A percentile compares a stretch with the other conserved stretches of the same genome.
Conservation (phyloP, 1,140 invertebrate genomes). For the Galendromus occidentalis region DNA sequence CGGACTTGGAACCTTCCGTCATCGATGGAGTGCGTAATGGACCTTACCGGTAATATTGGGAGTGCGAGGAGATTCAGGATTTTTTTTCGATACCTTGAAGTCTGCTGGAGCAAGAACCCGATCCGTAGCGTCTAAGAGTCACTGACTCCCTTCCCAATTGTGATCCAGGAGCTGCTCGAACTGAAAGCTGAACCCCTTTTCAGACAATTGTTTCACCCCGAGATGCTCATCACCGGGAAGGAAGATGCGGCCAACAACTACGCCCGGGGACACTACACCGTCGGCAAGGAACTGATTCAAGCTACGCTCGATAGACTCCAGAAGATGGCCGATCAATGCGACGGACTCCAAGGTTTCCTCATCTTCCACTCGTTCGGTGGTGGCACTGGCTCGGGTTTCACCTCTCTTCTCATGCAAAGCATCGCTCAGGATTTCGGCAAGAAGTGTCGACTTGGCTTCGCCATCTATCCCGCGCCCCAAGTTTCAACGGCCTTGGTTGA, state of each 20-base stretch:
- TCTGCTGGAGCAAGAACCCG: no score
- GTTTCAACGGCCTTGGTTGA: slow-evolving; percentile 35
- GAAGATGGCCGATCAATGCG: slow-evolving; percentile 49
- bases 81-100: no score
- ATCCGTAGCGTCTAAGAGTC: no score
- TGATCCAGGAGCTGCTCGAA: no score
- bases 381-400: slow-evolving; percentile 39
- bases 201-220: slow-evolving; percentile 41
- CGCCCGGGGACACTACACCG: slow-evolving; percentile 26
- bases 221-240: slow-evolving; percentile 39
- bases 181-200: no score
- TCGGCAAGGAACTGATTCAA: slow-evolving; percentile 27
- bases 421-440: slow-evolving; percentile 31
- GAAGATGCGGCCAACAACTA: slow-evolving; percentile 38
- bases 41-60: no score
- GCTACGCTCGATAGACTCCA: slow-evolving; percentile 31
- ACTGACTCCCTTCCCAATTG: no score
- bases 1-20: slow-evolving; percentile 37
- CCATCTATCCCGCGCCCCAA: slow-evolving; percentile 66
- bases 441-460: slow-evolving; percentile 45
- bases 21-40: slow-evolving; percentile 19
- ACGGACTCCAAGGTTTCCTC: slow-evolving; percentile 47
- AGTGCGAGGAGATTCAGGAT: no score
- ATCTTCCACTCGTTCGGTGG: slow-evolving; percentile 37
- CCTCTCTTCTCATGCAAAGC: slow-evolving; percentile 34